phyloP scores from a whole-genome alignment of 2,797 vertebrate species.

The Pseudopleuronectes americanus region DNA sequence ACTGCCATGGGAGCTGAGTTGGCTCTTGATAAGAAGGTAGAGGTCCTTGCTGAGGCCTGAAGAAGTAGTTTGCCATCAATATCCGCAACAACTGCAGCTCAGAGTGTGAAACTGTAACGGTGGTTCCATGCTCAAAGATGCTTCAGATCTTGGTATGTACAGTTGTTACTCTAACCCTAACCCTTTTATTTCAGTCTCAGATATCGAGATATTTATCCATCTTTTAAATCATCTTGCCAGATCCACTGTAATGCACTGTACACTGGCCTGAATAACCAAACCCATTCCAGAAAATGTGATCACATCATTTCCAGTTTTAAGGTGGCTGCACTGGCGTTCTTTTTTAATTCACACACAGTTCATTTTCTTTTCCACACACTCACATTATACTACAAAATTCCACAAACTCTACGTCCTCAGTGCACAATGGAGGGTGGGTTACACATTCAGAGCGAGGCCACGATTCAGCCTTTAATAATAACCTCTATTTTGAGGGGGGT shows the following conservation, averaged over 20 bases:
- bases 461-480: not conserved
- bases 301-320: not conserved
- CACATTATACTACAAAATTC: conserved; percentile 2
- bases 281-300: too few relatives aligned
- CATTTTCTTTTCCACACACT: not conserved
- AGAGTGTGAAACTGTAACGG: too few relatives aligned
- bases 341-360: not conserved
- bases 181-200: too few relatives aligned
- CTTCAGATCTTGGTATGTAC: too few relatives aligned
- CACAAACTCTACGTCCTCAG: not conserved
- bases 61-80: not conserved
- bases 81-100: too few relatives aligned
- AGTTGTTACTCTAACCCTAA: too few relatives aligned
- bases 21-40: not conserved
- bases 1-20: not conserved
- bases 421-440: not conserved
- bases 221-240: too few relatives aligned
- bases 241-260: not conserved
- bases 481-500: too few relatives aligned
- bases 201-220: too few relatives aligned
- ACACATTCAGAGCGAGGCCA: not conserved
- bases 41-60: not conserved
- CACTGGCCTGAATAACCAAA: too few relatives aligned
- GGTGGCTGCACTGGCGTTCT: too few relatives aligned
- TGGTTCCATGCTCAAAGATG: too few relatives aligned